Base-by-base conservation (phyloP, 92 coral and sea anemone genomes). In the Pocillopora grandis region DNA sequence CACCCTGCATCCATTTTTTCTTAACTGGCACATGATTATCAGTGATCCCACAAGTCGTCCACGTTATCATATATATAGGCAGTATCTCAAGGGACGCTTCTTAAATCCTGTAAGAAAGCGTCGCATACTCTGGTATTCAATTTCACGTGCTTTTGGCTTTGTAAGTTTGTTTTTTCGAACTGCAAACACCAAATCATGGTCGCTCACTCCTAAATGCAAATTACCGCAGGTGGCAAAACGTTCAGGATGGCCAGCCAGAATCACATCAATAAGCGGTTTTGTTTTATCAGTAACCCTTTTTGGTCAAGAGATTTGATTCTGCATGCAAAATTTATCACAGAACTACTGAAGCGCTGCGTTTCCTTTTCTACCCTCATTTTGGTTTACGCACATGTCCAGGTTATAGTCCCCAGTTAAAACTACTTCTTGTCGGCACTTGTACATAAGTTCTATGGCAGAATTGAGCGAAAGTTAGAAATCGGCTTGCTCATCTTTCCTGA, bases 181-280 rank as follows among this genome's bases (percentile, higher is more conserved):
- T 14, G 85, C 74, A 61, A 66, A 92, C 55, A 90, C 66, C 5
- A 90, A 84, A 18, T 90, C 90, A 31, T 86, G 92, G 61, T 89
- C 95, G 52, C 95, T 92, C n/a, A 92, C 49, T 31, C 93, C 91
- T 37, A 93, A 89, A 36, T 88, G 81, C 70, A 93, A 83, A 58
- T 48, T 83, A 20, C 96, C 92, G 59, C 86, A 27, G 18, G 75
- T 17, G 14, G 93, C 89, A 68, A 74, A 92, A 6, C 93, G 66
- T 35, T 90, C 89, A 9, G 87, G 89, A 31, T 92, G 89, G 62
- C 87, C 79, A 7, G 91, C 78, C 9, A 87, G 61, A 14, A 84
- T 76, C 55, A 87, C 49, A 42, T 5, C 49, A 2, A 42, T 42
- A 42, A 18, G 90, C 57, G 27, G 88, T 60, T 60, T 62, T 77